phyloP scores from a whole-genome alignment of 2,888 invertebrate genomes.

The Trachelus troglodyta region DNA sequence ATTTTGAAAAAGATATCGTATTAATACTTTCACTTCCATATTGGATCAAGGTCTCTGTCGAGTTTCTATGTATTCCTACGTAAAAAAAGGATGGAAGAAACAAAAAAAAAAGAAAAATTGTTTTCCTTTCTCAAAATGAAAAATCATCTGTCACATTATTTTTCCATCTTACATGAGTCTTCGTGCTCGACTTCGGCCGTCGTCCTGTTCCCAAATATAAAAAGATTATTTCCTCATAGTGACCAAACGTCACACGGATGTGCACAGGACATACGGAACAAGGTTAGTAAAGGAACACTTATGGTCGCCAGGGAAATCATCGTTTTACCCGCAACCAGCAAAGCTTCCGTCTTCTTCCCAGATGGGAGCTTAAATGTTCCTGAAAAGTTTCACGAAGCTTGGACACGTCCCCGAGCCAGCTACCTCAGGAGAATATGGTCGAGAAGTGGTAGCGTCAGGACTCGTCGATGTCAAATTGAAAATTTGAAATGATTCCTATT shows the following conservation, averaged over 20 bases:
- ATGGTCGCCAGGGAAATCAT: slow-evolving; percentile 46
- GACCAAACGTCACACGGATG: background rate
- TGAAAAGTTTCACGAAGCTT: background rate
- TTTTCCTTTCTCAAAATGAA: background rate
- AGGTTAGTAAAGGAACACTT: slow-evolving; percentile 24
- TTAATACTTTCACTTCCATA: background rate
- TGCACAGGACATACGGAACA: background rate
- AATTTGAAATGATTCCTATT: background rate
- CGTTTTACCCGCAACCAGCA: slow-evolving; percentile 30
- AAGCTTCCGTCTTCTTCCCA: slow-evolving; percentile 29
- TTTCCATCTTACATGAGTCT: background rate
- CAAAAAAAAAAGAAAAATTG: background rate
- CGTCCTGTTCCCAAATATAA: background rate
- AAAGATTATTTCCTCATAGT: background rate
- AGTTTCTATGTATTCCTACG: background rate
- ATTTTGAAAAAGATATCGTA: background rate
- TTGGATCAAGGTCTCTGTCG: background rate
- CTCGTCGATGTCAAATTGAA: background rate
- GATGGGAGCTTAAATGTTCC: slow-evolving; percentile 28
- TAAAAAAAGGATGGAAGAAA: background rate
- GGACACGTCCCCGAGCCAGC: background rate
- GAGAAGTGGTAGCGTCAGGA: background rate
- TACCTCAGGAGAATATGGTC: background rate
- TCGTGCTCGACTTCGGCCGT: background rate
- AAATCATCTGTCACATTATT: background rate